Conservation (phyloP, 2,888 invertebrate species). For the Sepioteuthis lessoniana region DNA sequence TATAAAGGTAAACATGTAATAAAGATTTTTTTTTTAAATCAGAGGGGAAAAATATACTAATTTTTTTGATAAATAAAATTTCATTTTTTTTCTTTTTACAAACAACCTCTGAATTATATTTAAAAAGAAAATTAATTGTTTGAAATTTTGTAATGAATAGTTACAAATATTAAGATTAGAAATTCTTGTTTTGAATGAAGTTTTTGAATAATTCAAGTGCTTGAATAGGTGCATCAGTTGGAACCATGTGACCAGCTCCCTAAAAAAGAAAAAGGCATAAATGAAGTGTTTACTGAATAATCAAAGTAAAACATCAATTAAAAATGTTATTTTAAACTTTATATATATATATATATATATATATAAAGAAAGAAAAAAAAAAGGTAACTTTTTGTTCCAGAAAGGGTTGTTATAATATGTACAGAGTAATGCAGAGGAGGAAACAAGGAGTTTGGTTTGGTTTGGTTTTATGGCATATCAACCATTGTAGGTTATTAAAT, state of each 20-base stretch:
- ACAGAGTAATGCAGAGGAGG: no score
- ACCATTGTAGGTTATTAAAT: no score
- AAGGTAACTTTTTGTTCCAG: no score
- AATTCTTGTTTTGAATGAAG: conserved; percentile 65
- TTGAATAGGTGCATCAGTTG: conserved; percentile 72
- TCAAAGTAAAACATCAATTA: not conserved
- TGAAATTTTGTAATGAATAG: not conserved
- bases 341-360: no score
- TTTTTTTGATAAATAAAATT: not conserved
- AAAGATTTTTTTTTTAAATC: no score
- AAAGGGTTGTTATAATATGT: no score
- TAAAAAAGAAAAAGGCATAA: conserved; percentile 51
- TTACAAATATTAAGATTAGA: conserved; percentile 50
- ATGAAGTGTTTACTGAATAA: not conserved
- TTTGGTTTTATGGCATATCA: no score
- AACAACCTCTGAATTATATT: not conserved
- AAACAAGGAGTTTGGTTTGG: no score
- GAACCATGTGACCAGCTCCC: conserved; percentile 76
- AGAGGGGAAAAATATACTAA: not conserved
- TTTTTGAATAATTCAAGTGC: conserved; percentile 72
- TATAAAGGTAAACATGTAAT: no score
- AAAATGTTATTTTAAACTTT: not conserved
- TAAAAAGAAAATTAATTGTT: not conserved
- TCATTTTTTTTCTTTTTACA: not conserved
- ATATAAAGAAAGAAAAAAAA: no score